Percentiles rank a stretch among this genome's conserved stretches.
Conservation (phyloP, 2,888 invertebrate species). For the Plebejus argus region DNA sequence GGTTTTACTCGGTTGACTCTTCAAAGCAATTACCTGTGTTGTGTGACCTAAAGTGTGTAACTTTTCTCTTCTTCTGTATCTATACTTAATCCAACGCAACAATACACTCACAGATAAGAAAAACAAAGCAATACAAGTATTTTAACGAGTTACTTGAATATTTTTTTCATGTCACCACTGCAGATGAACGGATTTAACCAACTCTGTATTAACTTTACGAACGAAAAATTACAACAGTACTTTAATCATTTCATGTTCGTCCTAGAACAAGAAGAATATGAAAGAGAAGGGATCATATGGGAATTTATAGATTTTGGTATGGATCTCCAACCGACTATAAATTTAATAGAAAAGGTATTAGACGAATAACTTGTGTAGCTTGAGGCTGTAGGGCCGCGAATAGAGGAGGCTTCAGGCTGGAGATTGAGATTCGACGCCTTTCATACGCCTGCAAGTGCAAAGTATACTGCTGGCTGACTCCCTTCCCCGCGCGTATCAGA, state of each 20-base stretch:
- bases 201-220: constrained; percentile 97
- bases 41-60: constrained; percentile 61
- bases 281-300: constrained; percentile 94
- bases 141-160: constrained; percentile 49
- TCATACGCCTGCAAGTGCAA: constrained; percentile 57
- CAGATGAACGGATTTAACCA: constrained; percentile 97
- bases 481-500: constrained; percentile 40
- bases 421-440: constrained; percentile 43
- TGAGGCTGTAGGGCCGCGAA: constrained; percentile 57
- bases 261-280: constrained; percentile 97
- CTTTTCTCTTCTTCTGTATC: constrained; percentile 45
- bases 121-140: constrained; percentile 44
- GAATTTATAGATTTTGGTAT: constrained; percentile 97
- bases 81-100: constrained; percentile 49
- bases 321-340: constrained; percentile 95
- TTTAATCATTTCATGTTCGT: constrained; percentile 99
- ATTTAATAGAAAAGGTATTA: constrained; percentile 94
- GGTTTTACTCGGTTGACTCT: constrained; percentile 59
- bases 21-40: constrained; percentile 67
- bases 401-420: constrained; percentile 65
- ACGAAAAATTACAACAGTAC: constrained; percentile 97
- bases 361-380: constrained; percentile 54
- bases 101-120: constrained; percentile 47
- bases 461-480: constrained; percentile 53
- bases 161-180: constrained; percentile 61